Evolutionary conservation across 2,113 vertebrate genomes (phyloP).

Genomic region (Plestiodon gilberti): DNA sequence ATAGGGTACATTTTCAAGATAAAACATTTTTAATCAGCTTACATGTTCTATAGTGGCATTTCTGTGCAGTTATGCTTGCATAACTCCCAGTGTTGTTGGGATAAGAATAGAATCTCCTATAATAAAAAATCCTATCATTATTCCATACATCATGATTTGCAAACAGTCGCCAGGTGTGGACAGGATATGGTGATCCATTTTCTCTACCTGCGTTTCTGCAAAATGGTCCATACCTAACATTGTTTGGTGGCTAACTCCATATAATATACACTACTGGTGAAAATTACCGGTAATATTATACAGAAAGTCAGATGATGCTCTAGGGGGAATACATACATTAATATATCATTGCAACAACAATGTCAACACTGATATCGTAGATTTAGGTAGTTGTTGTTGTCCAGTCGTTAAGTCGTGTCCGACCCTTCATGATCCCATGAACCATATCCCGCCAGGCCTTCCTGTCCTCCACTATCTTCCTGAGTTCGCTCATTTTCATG

Average conservation of each 20-base stretch:
- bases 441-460: too few species aligned
- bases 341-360: not conserved
- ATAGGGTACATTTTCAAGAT: not conserved
- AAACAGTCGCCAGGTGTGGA: not conserved
- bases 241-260: not conserved
- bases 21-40: not conserved
- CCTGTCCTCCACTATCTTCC: too few species aligned
- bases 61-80: not conserved
- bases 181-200: not conserved
- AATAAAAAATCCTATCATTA: not conserved
- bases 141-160: not conserved
- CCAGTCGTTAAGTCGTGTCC: too few species aligned
- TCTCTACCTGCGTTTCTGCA: too few species aligned
- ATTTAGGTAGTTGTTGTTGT: not conserved
- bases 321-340: not conserved
- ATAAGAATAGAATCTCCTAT: not conserved
- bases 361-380: not conserved
- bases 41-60: not conserved
- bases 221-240: not conserved
- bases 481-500: too few species aligned
- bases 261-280: not conserved
- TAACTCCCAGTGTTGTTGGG: not conserved
- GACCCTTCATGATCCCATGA: too few species aligned
- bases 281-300: not conserved
- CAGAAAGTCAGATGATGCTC: too few species aligned